Evolutionary conservation across 2,888 invertebrate genomes (phyloP).

Genomic region (Rugalucina vietnamica): DNA sequence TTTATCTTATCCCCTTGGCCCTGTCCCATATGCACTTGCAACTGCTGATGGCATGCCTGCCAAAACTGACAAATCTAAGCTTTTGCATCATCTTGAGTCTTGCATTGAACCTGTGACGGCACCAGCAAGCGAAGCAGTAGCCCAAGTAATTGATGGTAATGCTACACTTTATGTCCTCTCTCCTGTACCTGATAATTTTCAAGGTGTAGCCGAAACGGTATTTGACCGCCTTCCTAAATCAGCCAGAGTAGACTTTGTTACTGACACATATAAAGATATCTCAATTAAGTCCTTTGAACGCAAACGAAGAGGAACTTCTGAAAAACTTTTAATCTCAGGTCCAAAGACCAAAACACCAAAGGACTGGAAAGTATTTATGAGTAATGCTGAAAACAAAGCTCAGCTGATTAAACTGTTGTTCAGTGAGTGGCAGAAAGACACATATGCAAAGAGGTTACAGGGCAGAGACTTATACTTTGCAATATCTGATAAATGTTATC

Average conservation of each 20-base stretch:
- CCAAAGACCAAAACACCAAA: constrained; percentile 21
- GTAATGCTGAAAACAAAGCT: constrained; percentile 10
- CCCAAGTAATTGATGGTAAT: constrained; percentile 2
- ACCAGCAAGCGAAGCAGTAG: not conserved
- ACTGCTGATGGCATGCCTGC: constrained; percentile 26
- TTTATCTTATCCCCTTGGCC: not conserved
- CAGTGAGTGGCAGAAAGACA: not conserved
- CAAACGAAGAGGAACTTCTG: not conserved
- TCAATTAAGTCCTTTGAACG: constrained; percentile 14
- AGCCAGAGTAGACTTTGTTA: constrained; percentile 5
- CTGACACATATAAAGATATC: not conserved
- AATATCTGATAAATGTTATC: not conserved
- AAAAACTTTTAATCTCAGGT: not conserved
- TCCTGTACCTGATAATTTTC: not conserved
- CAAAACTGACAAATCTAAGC: constrained; percentile 23
- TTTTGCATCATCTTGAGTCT: not conserved
- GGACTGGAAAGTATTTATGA: constrained; percentile 27
- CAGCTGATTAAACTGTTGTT: constrained; percentile 20
- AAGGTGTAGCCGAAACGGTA: constrained; percentile 11
- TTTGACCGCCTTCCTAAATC: not conserved
- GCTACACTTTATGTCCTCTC: not conserved
- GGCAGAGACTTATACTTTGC: not conserved
- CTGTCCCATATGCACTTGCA: constrained; percentile 12
- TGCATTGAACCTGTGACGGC: not conserved
- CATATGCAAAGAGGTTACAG: not conserved